phyloP scores from a whole-genome alignment of 2,888 invertebrate genomes.

The Drosophila infuscata region DNA sequence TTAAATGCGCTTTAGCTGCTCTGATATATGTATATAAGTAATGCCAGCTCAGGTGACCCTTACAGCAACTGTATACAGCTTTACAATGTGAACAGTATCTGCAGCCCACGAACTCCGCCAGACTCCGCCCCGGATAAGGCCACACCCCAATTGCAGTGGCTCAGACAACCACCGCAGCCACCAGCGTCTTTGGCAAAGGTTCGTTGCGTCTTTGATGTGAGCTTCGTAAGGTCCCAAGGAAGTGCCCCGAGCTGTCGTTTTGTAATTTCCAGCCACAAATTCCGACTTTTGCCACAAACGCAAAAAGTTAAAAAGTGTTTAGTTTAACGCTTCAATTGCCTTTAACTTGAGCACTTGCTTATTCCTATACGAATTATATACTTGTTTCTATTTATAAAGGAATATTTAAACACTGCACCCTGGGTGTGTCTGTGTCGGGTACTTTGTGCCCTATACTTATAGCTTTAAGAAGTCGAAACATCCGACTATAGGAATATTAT shows the following conservation, averaged over 20 bases:
- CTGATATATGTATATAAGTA: constrained; percentile 20
- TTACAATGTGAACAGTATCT: neutral
- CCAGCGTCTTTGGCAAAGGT: constrained; percentile 2
- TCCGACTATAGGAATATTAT: neutral
- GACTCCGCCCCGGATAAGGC: constrained; percentile 47
- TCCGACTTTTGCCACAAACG: constrained; percentile 22
- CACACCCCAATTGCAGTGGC: constrained; percentile 45
- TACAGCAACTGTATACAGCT: neutral
- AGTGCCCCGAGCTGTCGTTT: constrained; percentile 61
- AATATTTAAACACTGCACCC: neutral
- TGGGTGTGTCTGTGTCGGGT: constrained; percentile 21
- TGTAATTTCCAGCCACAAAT: constrained; percentile 58
- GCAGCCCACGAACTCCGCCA: constrained; percentile 3
- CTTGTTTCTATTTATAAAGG: constrained; percentile 9
- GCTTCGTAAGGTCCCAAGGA: constrained; percentile 42
- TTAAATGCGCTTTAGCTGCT: constrained; percentile 61
- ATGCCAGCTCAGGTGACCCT: constrained; percentile 7
- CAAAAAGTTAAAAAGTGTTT: constrained; percentile 30
- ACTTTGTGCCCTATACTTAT: neutral
- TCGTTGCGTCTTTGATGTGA: constrained; percentile 68
- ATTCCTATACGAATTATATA: neutral
- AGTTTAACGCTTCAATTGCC: constrained; percentile 47
- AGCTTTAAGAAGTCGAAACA: neutral
- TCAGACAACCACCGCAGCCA: neutral
- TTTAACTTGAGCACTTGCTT: constrained; percentile 13